These are phyloP conservation scores for Euzophera pinguis DNA, from an alignment of 2,888 invertebrate genomes.

Conservation along the genomic window DNA sequence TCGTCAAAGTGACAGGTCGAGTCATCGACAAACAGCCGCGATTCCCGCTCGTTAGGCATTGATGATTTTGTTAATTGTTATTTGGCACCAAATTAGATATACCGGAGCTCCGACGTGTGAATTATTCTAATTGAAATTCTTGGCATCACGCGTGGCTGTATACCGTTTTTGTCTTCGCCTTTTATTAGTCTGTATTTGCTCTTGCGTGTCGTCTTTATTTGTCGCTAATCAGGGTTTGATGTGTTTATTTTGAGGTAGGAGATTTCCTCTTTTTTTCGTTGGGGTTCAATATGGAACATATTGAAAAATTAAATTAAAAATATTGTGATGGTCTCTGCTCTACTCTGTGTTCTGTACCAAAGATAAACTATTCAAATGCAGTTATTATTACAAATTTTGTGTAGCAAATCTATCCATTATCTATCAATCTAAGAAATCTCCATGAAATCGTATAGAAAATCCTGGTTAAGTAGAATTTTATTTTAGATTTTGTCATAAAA, in stretches of 20 bases:
- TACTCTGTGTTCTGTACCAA: too few species aligned
- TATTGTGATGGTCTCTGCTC: too few species aligned
- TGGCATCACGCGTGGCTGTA: slow-evolving; percentile 21
- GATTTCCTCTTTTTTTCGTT: too few species aligned
- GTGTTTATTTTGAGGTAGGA: slow-evolving; percentile 2
- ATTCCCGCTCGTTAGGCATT: slow-evolving; percentile 52
- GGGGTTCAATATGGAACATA: too few species aligned
- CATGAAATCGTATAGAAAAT: too few species aligned
- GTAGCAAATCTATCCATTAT: too few species aligned
- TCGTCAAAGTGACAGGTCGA: slow-evolving; percentile 49
- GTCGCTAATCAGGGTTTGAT: slow-evolving; percentile 9
- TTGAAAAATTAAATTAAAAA: too few species aligned
- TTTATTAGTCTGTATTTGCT: slow-evolving; percentile 14
- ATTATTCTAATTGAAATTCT: slow-evolving; percentile 48
- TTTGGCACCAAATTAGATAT: slow-evolving; percentile 59
- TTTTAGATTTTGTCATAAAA: too few species aligned
- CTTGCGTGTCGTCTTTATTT: slow-evolving; percentile 15
- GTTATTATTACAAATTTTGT: too few species aligned
- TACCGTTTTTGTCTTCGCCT: slow-evolving; percentile 18
- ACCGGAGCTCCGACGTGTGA: slow-evolving; percentile 37
- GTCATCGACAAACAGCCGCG: slow-evolving; percentile 29
- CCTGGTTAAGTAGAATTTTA: too few species aligned
- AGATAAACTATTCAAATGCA: too few species aligned
- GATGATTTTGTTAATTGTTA: slow-evolving; percentile 70
- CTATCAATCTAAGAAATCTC: too few species aligned